Conservation (phyloP, 2,797 vertebrate genomes). For the Peromyscus aztecus region DNA sequence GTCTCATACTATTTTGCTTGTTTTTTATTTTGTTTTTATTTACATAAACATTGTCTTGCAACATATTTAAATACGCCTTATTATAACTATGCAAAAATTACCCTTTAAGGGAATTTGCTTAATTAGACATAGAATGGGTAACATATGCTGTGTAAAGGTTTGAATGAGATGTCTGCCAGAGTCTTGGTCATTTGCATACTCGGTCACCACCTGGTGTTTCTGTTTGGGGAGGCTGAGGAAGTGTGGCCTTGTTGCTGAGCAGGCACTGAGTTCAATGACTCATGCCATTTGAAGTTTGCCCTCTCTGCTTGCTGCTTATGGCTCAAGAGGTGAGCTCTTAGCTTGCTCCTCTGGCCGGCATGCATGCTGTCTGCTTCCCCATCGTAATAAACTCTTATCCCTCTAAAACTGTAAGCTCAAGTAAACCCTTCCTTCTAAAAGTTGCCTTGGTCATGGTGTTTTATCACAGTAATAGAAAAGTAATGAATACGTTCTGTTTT, state of each 20-base stretch:
- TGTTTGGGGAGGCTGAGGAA: not conserved
- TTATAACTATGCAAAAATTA: constrained; percentile 18
- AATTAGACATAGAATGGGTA: constrained; percentile 15
- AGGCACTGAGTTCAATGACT: not conserved
- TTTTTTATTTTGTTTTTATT: not conserved
- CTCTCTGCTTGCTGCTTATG: not conserved
- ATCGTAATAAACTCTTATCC: not conserved
- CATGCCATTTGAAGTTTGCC: not conserved
- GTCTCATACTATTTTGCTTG: not conserved
- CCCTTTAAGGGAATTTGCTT: not conserved
- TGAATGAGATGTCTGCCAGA: not conserved
- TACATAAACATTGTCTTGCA: constrained; percentile 7
- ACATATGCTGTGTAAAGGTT: not conserved
- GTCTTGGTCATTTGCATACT: not conserved
- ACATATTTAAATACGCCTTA: constrained; percentile 3
- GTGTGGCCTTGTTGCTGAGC: not conserved
- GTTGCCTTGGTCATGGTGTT: not conserved
- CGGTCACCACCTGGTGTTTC: too few relatives aligned
- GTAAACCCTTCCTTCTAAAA: not conserved
- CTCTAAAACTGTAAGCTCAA: not conserved
- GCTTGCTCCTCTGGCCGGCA: not conserved
- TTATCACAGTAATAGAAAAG: not conserved
- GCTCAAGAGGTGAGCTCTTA: not conserved
- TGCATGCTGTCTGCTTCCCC: too few relatives aligned
- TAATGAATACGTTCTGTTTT: not conserved